Evolutionary conservation across 2,888 invertebrate genomes (phyloP).

Genomic region (Craniophora ligustri): DNA sequence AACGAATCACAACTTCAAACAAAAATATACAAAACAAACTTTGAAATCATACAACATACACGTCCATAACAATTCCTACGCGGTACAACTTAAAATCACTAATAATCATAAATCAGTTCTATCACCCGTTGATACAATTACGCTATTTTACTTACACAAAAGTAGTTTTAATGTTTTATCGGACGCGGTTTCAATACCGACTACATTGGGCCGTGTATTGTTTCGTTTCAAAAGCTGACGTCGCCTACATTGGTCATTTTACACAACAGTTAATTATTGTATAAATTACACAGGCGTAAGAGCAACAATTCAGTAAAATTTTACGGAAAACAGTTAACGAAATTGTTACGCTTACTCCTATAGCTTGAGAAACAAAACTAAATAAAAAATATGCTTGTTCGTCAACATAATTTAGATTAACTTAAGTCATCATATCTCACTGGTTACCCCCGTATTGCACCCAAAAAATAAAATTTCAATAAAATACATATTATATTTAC

Average conservation of each 20-base stretch:
- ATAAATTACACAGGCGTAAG: conserved; percentile 20
- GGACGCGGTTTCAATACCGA: conserved; percentile 12
- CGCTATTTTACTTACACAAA: conserved; percentile 40
- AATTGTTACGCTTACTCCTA: background rate
- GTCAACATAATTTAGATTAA: conserved; percentile 42
- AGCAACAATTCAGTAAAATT: too few relatives aligned
- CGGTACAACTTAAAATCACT: conserved; percentile 73
- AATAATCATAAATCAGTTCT: conserved; percentile 58
- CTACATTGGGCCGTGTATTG: conserved; percentile 3
- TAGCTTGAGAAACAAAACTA: conserved; percentile 13
- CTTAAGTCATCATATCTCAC: conserved; percentile 43
- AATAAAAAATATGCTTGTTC: conserved; percentile 30
- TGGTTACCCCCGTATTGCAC: conserved; percentile 53
- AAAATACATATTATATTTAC: conserved; percentile 52
- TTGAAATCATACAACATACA: conserved; percentile 64
- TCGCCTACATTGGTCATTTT: conserved; percentile 4
- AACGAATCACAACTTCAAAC: conserved; percentile 78
- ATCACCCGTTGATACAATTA: conserved; percentile 55
- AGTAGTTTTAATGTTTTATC: conserved; percentile 12
- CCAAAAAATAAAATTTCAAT: conserved; percentile 31
- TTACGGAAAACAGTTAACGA: conserved; percentile 7
- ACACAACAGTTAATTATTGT: too few relatives aligned
- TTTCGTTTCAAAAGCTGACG: conserved; percentile 2
- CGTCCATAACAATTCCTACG: conserved; percentile 78
- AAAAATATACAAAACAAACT: conserved; percentile 79